Evolutionary conservation across 2,888 invertebrate genomes (phyloP), one percentile per base, ranked within the genome.

Genomic region (Lithophane ornitopus): DNA sequence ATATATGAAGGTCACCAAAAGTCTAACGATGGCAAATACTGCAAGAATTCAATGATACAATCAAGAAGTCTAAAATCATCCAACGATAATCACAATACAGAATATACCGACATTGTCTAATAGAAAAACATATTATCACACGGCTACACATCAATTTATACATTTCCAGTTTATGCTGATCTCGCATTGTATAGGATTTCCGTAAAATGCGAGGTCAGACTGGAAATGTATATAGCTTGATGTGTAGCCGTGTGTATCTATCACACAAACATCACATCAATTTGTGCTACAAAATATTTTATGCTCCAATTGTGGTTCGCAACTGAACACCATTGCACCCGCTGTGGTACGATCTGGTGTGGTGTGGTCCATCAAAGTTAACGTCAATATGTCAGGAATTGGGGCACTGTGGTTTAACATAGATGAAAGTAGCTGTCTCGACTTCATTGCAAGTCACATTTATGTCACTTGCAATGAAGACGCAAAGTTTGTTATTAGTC

Each of bases 221-320:
- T n/a, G n/a, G n/a, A n/a, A n/a, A n/a, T n/a, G n/a, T n/a, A n/a
- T n/a, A n/a, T n/a, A n/a, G n/a, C n/a, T n/a, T n/a, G n/a, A n/a
- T n/a, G n/a, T n/a, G n/a, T n/a, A n/a, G n/a, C n/a, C n/a, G n/a
- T n/a, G n/a, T n/a, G n/a, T n/a, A n/a, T 19, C 8, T 49, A 19
- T 49, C 2, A 49, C 19, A 8, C n/a, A n/a, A 6, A 26, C 14
- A 56, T 14, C 26, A 56, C 28, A 49, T 56, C 8, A 26, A 34
- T 52, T 63, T 41, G n/a, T 8, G 62, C 8, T 52, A 69, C 68
- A 41, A 71, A 71, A 66, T 80, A 76, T 72, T 46, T 49, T n/a
- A 56, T 28, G 87, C 62, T 68, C 86, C 66, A 87, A n/a, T 87
- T 87, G 88, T 71, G 87, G 88, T 84, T 63, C 49, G 84, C 49